Evolutionary conservation across 2,113 vertebrate species (phyloP).

Genomic region (Platichthys flesus): DNA sequence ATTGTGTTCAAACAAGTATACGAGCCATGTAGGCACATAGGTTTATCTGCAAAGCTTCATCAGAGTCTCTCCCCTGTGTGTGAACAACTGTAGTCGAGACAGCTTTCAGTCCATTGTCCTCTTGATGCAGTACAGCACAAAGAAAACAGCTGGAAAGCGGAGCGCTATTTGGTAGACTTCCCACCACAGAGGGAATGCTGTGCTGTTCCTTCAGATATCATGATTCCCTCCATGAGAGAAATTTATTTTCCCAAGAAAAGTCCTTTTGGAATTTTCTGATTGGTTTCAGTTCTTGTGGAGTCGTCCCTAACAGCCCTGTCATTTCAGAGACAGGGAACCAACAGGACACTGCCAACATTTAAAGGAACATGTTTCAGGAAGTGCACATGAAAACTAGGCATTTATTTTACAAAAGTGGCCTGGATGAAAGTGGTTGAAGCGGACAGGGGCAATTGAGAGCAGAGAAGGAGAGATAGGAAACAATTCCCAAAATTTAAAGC

Average conservation of each 20-base stretch:
- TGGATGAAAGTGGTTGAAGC: slow-evolving; percentile 6
- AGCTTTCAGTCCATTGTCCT: slow-evolving; percentile 25
- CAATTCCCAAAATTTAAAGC: slow-evolving; percentile 43
- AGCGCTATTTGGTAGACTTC: slow-evolving; percentile 63
- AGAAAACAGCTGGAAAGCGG: slow-evolving; percentile 21
- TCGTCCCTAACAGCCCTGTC: slow-evolving; percentile 14
- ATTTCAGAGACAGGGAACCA: slow-evolving; percentile 28
- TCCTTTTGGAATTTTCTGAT: slow-evolving; percentile 15
- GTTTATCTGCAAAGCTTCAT: slow-evolving; percentile 72
- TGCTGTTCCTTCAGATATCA: slow-evolving; percentile 40
- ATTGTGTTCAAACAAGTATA: slow-evolving; percentile 53
- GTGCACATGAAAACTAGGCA: slow-evolving; percentile 44
- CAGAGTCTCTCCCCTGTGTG: slow-evolving; percentile 28
- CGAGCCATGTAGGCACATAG: slow-evolving; percentile 74
- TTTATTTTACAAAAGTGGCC: slow-evolving; percentile 42
- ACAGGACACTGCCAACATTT: slow-evolving; percentile 30
- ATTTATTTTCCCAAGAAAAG: slow-evolving; percentile 12
- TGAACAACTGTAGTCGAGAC: slow-evolving; percentile 35
- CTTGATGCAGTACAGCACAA: slow-evolving; percentile 10
- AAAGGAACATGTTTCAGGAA: slow-evolving; percentile 51
- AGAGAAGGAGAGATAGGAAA: slow-evolving; percentile 27
- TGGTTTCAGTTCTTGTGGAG: slow-evolving; percentile 33
- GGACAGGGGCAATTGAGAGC: background rate
- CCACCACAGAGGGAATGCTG: slow-evolving; percentile 44
- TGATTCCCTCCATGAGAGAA: slow-evolving; percentile 28